These are phyloP conservation scores for Tarsius wallacei DNA, from an alignment of 2,797 vertebrate species.

Conservation along the genomic window DNA sequence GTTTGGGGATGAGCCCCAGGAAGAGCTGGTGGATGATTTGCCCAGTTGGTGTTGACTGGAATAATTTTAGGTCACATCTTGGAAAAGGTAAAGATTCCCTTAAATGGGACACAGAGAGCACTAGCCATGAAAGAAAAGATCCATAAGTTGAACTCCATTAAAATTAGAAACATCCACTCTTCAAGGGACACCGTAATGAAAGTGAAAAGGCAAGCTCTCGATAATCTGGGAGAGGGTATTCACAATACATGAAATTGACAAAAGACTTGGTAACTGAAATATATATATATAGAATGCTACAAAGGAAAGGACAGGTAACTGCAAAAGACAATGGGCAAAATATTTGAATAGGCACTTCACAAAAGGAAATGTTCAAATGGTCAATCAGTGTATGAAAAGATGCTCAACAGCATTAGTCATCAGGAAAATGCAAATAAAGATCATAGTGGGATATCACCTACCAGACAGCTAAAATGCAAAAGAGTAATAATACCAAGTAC, in stretches of 20 bases:
- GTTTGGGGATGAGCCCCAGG: not conserved
- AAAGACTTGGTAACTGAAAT: not conserved
- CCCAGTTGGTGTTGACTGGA: not conserved
- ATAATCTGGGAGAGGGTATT: not conserved
- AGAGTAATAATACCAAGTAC: not conserved
- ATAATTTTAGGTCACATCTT: not conserved
- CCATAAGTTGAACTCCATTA: not conserved
- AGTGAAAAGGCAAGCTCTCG: not conserved
- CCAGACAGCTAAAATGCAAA: not conserved
- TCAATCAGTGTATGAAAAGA: not conserved
- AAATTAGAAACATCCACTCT: not conserved
- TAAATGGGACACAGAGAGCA: not conserved
- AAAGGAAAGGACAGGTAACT: not conserved
- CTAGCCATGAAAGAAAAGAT: not conserved
- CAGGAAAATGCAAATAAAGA: not conserved
- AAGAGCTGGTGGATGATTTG: not conserved
- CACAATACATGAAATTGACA: not conserved
- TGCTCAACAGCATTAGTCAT: not conserved
- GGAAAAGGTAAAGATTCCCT: not conserved
- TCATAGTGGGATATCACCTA: not conserved
- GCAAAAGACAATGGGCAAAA: not conserved
- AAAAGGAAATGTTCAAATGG: not conserved
- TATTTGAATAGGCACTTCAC: not conserved
- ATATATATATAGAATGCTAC: not conserved
- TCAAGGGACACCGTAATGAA: not conserved